Base-by-base conservation (phyloP, 2,888 invertebrate species). In the Campaea margaritaria region DNA sequence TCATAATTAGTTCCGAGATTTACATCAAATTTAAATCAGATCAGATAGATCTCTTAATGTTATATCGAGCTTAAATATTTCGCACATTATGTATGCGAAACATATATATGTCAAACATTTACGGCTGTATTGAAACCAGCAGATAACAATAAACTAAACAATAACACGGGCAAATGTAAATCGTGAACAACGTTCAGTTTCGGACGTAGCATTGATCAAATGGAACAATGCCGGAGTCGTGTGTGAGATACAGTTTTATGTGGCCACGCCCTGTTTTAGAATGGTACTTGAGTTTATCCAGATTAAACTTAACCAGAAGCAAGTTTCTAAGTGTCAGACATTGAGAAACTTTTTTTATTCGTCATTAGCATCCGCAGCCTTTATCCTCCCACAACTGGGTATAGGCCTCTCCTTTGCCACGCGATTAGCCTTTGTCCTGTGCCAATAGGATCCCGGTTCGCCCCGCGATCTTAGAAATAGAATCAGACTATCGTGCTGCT, bases 201-300 rank as follows among this genome's bases (percentile, higher is more conserved):
- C 55, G 46, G 34, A 34, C 47, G n/a, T 38, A 50, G 48, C 38
- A 59, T 47, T 59, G 49, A 45, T 41, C 39, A 13, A 43, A 21
- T 14, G 15, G 42, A 60, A 60, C 60, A 60, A 60, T 60, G 38
- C 47, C 13, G 10, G 14, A 60, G 41, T 54, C 54, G 54, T 60
- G 59, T 34, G 31, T 21, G 27, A 38, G 28, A 38, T 52, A 43
- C 15, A 39, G 28, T 9, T 16, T 47, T 31, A 31, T 38, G 16
- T 39, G 44, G 42, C 58, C 58, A 58, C 52, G 38, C 58, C 58
- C 43, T 28, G 28, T 16, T 9, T 3, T 11, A 21, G 13, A 44
- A 42, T 36, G 9, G 31, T 31, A 31, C 11, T 16, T 21, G 11
- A 27, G 14, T 27, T 41, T 13, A 10, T 41, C n/a, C 36, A 36